A percentile compares a stretch with the other conserved stretches of the same genome.
Evolutionary conservation across 2,113 vertebrate species (phyloP).

Genomic region (Harpagus bidentatus): DNA sequence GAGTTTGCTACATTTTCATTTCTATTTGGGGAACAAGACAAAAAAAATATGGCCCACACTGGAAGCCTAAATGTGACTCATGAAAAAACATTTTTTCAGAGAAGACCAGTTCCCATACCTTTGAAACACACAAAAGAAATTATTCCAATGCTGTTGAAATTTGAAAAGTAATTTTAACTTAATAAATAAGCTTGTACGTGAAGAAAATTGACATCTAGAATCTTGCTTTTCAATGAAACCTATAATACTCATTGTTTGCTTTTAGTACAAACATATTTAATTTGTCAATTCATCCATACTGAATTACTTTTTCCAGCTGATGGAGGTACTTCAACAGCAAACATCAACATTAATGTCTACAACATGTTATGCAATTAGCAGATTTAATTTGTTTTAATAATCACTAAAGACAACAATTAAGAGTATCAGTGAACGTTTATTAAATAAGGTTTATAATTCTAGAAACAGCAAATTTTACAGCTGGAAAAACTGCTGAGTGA

Average conservation of each 20-base stretch:
- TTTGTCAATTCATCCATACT: neutral
- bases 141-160: neutral
- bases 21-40: neutral
- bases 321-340: neutral
- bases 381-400: slow-evolving; percentile 25
- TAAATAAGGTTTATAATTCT: neutral
- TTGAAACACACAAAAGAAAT: neutral
- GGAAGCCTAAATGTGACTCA: neutral
- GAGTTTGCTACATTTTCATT: neutral
- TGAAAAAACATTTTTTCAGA: neutral
- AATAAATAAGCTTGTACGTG: neutral
- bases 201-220: neutral
- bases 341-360: neutral
- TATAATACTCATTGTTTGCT: neutral
- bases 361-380: neutral
- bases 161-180: neutral
- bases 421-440: neutral
- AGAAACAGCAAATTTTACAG: neutral
- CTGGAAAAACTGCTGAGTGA: neutral
- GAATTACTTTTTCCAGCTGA: slow-evolving; percentile 2
- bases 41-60: neutral
- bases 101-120: neutral
- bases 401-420: slow-evolving; percentile 12
- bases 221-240: neutral
- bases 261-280: neutral